Percentiles rank a stretch among this genome's conserved stretches.
These are phyloP conservation scores for Bombus polaris DNA, from an alignment of 1,140 invertebrate species.

Conservation along the genomic window DNA sequence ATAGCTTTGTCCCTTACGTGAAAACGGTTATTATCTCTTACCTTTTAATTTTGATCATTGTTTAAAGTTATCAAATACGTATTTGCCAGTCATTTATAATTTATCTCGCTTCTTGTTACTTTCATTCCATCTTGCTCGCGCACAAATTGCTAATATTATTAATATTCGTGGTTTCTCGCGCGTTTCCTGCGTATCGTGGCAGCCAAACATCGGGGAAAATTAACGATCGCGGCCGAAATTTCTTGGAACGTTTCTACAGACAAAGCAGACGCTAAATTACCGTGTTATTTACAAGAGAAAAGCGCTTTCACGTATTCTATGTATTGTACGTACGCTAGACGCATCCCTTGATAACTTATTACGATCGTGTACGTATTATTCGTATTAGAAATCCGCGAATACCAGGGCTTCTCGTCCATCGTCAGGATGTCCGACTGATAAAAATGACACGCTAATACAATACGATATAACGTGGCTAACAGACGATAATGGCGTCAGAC, in stretches of 20 bases:
- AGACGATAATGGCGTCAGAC: conserved; percentile 23
- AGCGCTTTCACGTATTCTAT: no score
- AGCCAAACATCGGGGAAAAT: neutral
- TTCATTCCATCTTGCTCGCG: neutral
- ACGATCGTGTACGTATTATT: neutral
- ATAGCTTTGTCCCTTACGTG: no score
- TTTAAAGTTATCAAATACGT: no score
- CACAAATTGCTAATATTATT: neutral
- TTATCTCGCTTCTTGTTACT: neutral
- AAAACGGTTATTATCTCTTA: no score
- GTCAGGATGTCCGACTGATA: neutral
- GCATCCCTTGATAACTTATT: conserved; percentile 15
- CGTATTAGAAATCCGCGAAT: neutral
- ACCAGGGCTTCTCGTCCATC: neutral
- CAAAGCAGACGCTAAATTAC: neutral
- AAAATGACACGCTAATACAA: conserved; percentile 24
- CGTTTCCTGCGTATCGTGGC: neutral
- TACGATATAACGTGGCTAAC: conserved; percentile 24
- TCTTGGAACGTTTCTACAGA: neutral
- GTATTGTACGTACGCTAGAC: no score
- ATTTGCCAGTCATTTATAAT: no score
- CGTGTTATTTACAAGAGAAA: neutral
- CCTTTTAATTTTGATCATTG: no score
- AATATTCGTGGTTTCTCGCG: neutral
- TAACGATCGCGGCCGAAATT: neutral